These are phyloP conservation scores for Lepetodrilus schrolli DNA, from an alignment of 2,888 invertebrate genomes.

Conservation along the genomic window DNA sequence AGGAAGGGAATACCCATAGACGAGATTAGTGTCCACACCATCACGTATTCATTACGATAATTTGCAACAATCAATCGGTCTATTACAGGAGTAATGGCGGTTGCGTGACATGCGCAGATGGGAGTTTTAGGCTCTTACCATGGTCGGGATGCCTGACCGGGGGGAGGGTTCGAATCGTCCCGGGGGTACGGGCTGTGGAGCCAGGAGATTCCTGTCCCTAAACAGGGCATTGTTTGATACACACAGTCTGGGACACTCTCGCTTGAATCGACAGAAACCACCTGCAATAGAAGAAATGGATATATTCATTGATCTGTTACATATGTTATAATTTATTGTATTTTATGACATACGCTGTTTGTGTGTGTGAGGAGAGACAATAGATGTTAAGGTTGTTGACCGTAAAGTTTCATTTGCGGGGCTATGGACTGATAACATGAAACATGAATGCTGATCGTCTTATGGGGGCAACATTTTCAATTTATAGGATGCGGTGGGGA, in stretches of 20 bases:
- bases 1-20: no score
- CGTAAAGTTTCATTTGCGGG: no score
- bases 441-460: no score
- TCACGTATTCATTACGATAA: not conserved
- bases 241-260: slow-evolving; percentile 54
- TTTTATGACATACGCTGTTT: no score
- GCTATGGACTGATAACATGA: no score
- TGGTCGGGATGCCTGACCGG: not conserved
- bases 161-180: not conserved
- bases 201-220: slow-evolving; percentile 32
- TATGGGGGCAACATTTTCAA: no score
- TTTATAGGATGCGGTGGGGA: no score
- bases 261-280: slow-evolving; percentile 50
- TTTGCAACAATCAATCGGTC: not conserved
- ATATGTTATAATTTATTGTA: no score
- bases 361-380: no score
- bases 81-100: not conserved
- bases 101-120: not conserved
- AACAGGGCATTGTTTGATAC: slow-evolving; percentile 38
- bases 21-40: not conserved
- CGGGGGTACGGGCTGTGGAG: slow-evolving; percentile 13
- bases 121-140: not conserved
- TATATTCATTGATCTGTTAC: no score
- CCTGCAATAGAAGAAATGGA: slow-evolving; percentile 44
- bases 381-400: no score